Evolutionary conservation across 2,888 invertebrate genomes (phyloP), one percentile per base, ranked within the genome.

Genomic region (Ennomos quercinarius): DNA sequence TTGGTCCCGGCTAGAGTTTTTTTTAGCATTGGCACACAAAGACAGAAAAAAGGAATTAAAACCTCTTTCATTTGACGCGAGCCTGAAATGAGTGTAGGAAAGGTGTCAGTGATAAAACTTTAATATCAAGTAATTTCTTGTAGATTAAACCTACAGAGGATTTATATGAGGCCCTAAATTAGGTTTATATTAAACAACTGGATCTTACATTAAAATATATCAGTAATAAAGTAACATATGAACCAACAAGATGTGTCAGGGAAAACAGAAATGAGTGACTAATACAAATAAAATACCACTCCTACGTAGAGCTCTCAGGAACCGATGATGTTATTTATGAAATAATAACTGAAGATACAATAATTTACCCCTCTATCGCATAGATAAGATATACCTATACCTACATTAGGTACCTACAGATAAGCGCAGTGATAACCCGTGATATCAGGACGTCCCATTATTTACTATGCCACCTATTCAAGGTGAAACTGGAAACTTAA

Each of bases 311-410:
- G 41, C 38, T 48, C 41, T 46, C 35, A 13, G 49, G 41, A 50
- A 44, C 10, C 36, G 13, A 52, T 56, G 52, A 52, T 56, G 41
- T 38, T 56, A 44, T 38, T 56, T 27, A 49, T 40, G 27, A 27
- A 27, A 5, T 27, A 2, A 27, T 2, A 27, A 13, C 41, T 50
- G 43, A 60, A 67, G 65, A 68, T 73, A 73, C 73, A 72, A 76
- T 81, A 81, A 81, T 80, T 85, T 79, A 76, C 64, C 68, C 69
- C 65, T 74, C 77, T 87, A 87, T 87, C 86, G 60, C 60, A 63
- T 64, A 67, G 83, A 85, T 85, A 85, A n/a, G n/a, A n/a, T n/a
- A n/a, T n/a, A n/a, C n/a, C n/a, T n/a, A n/a, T n/a, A n/a, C n/a
- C n/a, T n/a, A n/a, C n/a, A n/a, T n/a, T n/a, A n/a, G n/a, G n/a